These are phyloP conservation scores for Andrena hattorfiana DNA, from an alignment of 2,888 invertebrate genomes.

Conservation along the genomic window DNA sequence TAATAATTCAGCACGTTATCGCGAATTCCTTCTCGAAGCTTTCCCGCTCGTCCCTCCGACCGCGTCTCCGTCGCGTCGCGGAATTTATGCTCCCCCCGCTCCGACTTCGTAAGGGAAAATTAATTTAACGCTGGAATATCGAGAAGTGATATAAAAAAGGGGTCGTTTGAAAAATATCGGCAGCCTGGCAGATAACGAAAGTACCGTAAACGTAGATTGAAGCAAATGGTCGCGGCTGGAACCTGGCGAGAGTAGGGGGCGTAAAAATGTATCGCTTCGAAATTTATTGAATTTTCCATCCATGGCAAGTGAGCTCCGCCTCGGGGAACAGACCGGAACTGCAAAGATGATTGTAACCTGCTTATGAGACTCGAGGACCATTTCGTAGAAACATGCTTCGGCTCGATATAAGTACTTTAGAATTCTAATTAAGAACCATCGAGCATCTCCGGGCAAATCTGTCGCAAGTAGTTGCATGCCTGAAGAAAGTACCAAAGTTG, in stretches of 20 bases:
- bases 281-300: constrained; percentile 44
- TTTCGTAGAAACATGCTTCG: background rate
- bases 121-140: constrained; percentile 53
- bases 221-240: constrained; percentile 38
- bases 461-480: too few relatives aligned
- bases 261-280: constrained; percentile 50
- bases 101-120: constrained; percentile 28
- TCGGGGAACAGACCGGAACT: background rate
- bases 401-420: background rate
- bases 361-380: background rate
- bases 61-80: background rate
- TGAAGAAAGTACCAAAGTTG: too few relatives aligned
- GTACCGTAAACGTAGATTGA: constrained; percentile 55
- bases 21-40: constrained; percentile 24
- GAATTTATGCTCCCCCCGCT: constrained; percentile 43
- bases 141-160: constrained; percentile 58
- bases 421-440: too few relatives aligned
- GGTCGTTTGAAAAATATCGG: constrained; percentile 44
- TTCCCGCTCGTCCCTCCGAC: background rate
- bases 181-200: constrained; percentile 47
- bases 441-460: too few relatives aligned
- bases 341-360: background rate
- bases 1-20: constrained; percentile 54
- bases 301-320: background rate
- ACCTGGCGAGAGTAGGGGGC: background rate